Evolutionary conservation across 2,113 vertebrate genomes (phyloP).

Genomic region (Riparia riparia): DNA sequence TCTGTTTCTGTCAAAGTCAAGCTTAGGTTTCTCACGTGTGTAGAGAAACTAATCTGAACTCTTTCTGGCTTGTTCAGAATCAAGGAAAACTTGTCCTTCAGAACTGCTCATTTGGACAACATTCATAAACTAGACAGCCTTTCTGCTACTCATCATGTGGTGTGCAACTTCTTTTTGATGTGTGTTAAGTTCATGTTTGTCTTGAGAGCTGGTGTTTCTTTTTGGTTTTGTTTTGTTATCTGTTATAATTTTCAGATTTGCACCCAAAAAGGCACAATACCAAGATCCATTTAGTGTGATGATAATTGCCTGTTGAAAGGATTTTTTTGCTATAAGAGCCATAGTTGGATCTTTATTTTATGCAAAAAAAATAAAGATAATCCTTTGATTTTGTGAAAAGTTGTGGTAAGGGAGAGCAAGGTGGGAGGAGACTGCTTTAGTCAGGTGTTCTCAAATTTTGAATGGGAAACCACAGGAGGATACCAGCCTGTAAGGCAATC

Average conservation of each 20-base stretch:
- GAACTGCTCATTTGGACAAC: background rate
- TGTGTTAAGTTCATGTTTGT: background rate
- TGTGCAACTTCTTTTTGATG: background rate
- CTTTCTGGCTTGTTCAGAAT: background rate
- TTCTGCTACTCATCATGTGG: background rate
- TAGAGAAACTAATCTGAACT: background rate
- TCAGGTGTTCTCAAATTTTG: conserved; percentile 16
- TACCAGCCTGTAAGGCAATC: conserved; percentile 16
- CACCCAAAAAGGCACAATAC: background rate
- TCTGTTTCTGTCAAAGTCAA: background rate
- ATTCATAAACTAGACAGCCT: background rate
- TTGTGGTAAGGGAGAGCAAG: background rate
- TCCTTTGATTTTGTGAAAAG: background rate
- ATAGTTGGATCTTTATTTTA: background rate
- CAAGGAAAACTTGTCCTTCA: background rate
- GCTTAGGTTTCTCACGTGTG: background rate
- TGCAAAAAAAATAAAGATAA: background rate
- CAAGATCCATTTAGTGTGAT: background rate
- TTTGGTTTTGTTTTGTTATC: background rate
- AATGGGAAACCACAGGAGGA: conserved; percentile 35
- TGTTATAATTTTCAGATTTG: background rate
- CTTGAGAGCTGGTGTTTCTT: background rate
- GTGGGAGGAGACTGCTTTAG: background rate
- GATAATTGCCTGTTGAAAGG: background rate
- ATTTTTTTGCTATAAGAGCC: background rate